Conservation (phyloP, 2,113 vertebrate species). For the Daubentonia madagascariensis region DNA sequence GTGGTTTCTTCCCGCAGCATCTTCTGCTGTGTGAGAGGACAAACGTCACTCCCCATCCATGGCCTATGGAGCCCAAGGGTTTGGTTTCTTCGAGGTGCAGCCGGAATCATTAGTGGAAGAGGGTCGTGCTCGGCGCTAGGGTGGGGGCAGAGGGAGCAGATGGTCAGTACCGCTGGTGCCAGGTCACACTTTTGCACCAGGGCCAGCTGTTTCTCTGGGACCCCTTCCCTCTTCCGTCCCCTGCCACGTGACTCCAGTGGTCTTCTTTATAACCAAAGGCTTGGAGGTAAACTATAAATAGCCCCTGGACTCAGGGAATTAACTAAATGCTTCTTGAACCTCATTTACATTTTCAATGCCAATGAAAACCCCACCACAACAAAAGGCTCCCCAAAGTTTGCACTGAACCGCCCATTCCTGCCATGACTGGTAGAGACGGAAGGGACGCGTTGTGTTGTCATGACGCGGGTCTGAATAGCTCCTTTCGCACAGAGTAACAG, state of each 20-base stretch:
- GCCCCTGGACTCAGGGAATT: neutral
- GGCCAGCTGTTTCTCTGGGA: neutral
- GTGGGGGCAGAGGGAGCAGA: neutral
- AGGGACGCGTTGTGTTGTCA: neutral
- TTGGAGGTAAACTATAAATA: neutral
- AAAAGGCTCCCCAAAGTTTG: neutral
- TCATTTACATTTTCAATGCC: neutral
- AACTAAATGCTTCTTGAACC: neutral
- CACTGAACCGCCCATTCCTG: neutral
- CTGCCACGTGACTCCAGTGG: neutral
- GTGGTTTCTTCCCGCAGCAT: neutral
- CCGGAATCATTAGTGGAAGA: neutral
- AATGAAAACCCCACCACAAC: neutral
- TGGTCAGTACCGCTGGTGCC: neutral
- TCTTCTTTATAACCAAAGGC: neutral
- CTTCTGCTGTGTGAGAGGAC: neutral
- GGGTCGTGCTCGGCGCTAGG: neutral
- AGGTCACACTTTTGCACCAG: neutral
- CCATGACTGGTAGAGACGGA: neutral
- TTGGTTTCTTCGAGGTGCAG: neutral
- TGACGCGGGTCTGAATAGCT: accelerated
- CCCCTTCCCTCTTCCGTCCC: neutral
- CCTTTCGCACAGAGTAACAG: neutral
- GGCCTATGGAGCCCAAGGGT: neutral
- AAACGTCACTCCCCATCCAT: neutral